phyloP scores from a whole-genome alignment of 2,888 invertebrate species.

The Anorthoa munda region DNA sequence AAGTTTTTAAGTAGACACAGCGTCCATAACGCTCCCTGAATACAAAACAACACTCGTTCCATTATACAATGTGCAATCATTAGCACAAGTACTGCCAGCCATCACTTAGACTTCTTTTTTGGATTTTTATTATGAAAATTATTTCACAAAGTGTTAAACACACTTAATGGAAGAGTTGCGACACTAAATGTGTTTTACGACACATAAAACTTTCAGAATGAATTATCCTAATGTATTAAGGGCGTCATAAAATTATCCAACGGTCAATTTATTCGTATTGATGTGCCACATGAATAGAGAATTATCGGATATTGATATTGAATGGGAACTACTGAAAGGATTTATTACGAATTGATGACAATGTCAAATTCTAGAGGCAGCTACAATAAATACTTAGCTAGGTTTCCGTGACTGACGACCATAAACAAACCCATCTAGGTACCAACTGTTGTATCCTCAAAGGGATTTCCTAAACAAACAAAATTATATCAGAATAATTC shows the following conservation, averaged over 20 bases:
- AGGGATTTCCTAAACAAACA: conserved; percentile 55
- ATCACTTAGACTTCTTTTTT: conserved; percentile 17
- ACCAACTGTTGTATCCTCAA: conserved; percentile 30
- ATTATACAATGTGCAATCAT: conserved; percentile 31
- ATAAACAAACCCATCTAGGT: neutral
- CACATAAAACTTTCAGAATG: conserved; percentile 52
- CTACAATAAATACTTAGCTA: conserved; percentile 12
- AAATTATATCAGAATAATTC: conserved; percentile 60
- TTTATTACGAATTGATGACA: conserved; percentile 12
- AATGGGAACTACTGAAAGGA: conserved; percentile 16
- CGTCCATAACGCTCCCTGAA: conserved; percentile 30
- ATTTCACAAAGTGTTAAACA: conserved; percentile 38
- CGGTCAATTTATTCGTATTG: conserved; percentile 41
- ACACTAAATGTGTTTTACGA: conserved; percentile 56
- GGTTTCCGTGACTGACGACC: conserved; percentile 24
- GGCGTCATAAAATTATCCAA: conserved; percentile 51
- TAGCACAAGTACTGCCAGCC: conserved; percentile 17
- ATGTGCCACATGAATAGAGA: conserved; percentile 11
- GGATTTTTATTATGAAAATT: conserved; percentile 30
- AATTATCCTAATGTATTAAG: conserved; percentile 48
- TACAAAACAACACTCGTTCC: conserved; percentile 29
- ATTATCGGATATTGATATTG: conserved; percentile 24
- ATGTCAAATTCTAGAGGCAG: neutral
- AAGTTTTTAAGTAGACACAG: conserved; percentile 51
- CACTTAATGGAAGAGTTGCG: conserved; percentile 47